These are phyloP conservation scores for Tenthredo livida DNA, from an alignment of 2,888 invertebrate species.

Conservation along the genomic window DNA sequence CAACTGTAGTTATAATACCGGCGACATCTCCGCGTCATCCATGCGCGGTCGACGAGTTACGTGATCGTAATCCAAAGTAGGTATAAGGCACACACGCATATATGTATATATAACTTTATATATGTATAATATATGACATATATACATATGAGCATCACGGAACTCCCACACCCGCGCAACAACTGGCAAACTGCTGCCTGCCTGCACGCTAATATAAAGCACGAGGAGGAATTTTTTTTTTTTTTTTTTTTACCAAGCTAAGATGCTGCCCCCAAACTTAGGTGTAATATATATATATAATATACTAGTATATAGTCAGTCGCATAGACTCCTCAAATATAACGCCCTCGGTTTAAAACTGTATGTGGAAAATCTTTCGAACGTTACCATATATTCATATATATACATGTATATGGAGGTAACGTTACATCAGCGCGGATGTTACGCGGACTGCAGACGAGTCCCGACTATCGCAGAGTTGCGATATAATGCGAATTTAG, in stretches of 20 bases:
- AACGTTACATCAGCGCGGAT: background rate
- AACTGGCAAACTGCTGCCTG: conserved; percentile 11
- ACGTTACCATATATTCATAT: background rate
- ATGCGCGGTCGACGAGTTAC: conserved; percentile 36
- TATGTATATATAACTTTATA: background rate
- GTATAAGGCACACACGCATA: background rate
- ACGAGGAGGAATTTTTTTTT: conserved; percentile 15
- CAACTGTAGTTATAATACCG: background rate
- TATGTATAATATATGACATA: background rate
- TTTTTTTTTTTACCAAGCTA: background rate
- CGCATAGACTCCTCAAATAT: background rate
- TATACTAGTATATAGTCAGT: background rate
- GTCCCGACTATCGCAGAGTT: background rate
- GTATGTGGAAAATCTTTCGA: background rate
- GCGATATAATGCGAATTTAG: background rate
- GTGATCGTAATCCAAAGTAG: conserved; percentile 46
- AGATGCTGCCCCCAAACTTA: background rate
- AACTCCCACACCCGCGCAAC: conserved; percentile 18
- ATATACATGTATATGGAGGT: background rate
- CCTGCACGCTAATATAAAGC: background rate
- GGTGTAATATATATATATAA: background rate
- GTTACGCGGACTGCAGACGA: background rate
- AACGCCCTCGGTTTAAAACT: background rate
- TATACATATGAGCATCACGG: background rate
- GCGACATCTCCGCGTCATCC: conserved; percentile 23